phyloP scores from a whole-genome alignment of 2,888 invertebrate species.

The Trissonchulus latispiculum region DNA sequence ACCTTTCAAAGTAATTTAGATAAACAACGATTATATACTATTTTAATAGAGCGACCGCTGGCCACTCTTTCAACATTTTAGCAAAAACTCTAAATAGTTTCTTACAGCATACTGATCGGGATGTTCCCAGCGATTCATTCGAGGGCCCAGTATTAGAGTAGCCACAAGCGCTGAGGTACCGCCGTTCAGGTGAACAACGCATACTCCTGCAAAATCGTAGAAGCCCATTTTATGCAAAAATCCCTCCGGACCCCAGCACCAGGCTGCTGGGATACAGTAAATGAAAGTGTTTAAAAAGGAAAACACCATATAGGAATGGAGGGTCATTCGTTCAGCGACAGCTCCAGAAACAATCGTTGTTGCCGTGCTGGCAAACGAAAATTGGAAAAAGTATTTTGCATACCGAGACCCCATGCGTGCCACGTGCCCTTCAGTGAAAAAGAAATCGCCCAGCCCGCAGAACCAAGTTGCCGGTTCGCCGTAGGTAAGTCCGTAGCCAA shows the following conservation, averaged over 20 bases:
- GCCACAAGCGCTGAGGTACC: slow-evolving; percentile 68
- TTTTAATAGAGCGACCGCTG: too few relatives aligned
- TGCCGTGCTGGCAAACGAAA: slow-evolving; percentile 74
- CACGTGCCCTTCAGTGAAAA: slow-evolving; percentile 58
- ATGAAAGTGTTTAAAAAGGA: slow-evolving; percentile 67
- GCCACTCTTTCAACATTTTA: too few relatives aligned
- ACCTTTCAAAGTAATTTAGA: neutral
- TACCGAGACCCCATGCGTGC: slow-evolving; percentile 62
- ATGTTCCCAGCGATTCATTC: slow-evolving; percentile 49
- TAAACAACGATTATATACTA: too few relatives aligned
- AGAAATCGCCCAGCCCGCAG: slow-evolving; percentile 70
- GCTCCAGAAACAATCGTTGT: slow-evolving; percentile 87
- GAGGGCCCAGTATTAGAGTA: slow-evolving; percentile 75
- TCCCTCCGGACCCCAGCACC: slow-evolving; percentile 57
- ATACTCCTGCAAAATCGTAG: slow-evolving; percentile 49
- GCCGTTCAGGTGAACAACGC: slow-evolving; percentile 69
- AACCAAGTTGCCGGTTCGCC: slow-evolving; percentile 62
- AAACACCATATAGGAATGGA: slow-evolving; percentile 41
- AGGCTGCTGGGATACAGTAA: slow-evolving; percentile 71
- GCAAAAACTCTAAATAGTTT: too few relatives aligned
- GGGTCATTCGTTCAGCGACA: slow-evolving; percentile 63
- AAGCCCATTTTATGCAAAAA: slow-evolving; percentile 62
- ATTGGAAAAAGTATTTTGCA: slow-evolving; percentile 75
- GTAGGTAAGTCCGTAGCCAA: slow-evolving; percentile 80
- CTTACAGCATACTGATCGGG: slow-evolving; percentile 2